Conservation (phyloP, 2,888 invertebrate genomes). For the Drosophila formosana region DNA sequence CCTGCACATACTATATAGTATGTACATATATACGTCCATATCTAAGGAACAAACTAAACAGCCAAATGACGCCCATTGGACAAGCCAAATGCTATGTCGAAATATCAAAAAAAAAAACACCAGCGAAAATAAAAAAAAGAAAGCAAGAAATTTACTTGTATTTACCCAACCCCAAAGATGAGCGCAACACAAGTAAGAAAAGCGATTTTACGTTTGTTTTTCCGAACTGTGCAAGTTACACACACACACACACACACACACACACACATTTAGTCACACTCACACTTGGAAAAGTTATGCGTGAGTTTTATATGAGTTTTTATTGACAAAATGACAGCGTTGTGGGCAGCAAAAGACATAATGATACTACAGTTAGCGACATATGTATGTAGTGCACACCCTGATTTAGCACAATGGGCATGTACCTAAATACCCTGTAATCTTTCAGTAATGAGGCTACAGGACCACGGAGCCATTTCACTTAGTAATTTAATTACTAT, state of each 20-base stretch:
- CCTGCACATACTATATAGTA: conserved; percentile 20
- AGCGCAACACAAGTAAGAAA: conserved; percentile 41
- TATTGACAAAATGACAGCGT: conserved; percentile 64
- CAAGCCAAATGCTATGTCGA: conserved; percentile 33
- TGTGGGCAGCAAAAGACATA: conserved; percentile 47
- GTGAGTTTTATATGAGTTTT: conserved; percentile 60
- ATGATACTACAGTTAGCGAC: conserved; percentile 47
- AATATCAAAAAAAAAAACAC: conserved; percentile 17
- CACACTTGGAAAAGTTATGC: conserved; percentile 35
- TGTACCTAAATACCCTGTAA: conserved; percentile 14
- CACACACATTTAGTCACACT: neutral
- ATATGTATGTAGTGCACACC: conserved; percentile 11
- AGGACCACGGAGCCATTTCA: too few species aligned
- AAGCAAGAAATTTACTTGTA: conserved; percentile 33
- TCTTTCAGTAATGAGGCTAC: neutral
- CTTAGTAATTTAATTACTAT: too few species aligned
- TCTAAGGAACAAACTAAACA: conserved; percentile 52
- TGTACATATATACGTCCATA: conserved; percentile 11
- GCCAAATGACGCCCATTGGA: conserved; percentile 58
- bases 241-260: conserved; percentile 6
- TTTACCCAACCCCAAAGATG: conserved; percentile 30
- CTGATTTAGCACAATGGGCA: conserved; percentile 3
- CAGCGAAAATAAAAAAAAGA: conserved; percentile 20
- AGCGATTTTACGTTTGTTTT: conserved; percentile 51
- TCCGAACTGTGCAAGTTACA: conserved; percentile 47